A percentile compares a stretch with the other conserved stretches of the same genome.
phyloP scores from a whole-genome alignment of 2,113 vertebrate species.

The Cyprinodon variegatus region DNA sequence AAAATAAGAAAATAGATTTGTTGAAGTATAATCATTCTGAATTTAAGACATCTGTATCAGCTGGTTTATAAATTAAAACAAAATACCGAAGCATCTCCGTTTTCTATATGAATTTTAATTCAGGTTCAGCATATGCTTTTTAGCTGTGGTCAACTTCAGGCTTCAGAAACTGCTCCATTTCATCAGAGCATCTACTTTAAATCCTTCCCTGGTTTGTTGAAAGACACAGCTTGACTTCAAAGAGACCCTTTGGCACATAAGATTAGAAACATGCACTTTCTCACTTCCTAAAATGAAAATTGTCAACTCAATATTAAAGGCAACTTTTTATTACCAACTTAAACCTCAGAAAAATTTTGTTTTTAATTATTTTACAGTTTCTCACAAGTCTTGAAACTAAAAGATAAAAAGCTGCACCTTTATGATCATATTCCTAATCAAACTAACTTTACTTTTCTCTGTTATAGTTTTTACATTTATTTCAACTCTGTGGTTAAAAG shows the following conservation, averaged over 20 bases:
- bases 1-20: background rate
- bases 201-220: background rate
- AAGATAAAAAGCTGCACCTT: background rate
- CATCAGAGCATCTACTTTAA: background rate
- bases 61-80: background rate
- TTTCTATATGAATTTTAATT: background rate
- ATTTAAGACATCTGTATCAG: background rate
- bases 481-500: background rate
- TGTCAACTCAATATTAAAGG: background rate
- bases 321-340: background rate
- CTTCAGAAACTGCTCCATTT: background rate
- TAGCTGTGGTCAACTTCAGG: background rate
- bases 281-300: constrained; percentile 1
- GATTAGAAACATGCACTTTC: background rate
- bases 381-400: background rate
- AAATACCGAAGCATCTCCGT: background rate
- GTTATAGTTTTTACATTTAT: background rate
- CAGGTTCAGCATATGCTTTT: background rate
- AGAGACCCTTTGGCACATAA: background rate
- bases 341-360: background rate
- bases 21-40: background rate
- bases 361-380: constrained; percentile 1
- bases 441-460: background rate
- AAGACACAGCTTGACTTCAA: background rate
- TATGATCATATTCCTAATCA: background rate